Conservation (phyloP, 2,888 invertebrate genomes). For the Scelioninae gen. 1 region DNA sequence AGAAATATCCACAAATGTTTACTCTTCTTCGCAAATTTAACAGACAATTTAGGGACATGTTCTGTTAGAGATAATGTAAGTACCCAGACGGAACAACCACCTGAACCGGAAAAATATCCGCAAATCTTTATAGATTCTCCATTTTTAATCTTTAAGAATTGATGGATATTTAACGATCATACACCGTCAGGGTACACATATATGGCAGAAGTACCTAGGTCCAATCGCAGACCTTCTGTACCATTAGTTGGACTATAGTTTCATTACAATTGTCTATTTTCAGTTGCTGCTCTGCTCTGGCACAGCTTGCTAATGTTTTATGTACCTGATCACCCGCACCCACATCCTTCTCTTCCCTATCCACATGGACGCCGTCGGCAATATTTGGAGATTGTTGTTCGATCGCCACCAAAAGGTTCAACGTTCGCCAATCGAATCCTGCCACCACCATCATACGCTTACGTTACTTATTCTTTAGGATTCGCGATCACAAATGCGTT, state of each 20-base stretch:
- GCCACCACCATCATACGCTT: conserved; percentile 81
- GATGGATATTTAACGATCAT: too few relatives aligned
- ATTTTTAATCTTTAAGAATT: too few relatives aligned
- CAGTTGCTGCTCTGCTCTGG: conserved; percentile 80
- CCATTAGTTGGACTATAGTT: conserved; percentile 47
- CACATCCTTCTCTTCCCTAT: conserved; percentile 94
- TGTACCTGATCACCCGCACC: conserved; percentile 99
- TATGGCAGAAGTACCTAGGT: not conserved
- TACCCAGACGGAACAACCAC: too few relatives aligned
- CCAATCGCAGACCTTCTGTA: not conserved
- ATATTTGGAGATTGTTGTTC: conserved; percentile 98
- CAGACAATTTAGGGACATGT: too few relatives aligned
- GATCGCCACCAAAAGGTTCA: conserved; percentile 99
- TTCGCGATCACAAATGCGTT: conserved; percentile 30
- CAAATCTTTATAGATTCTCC: too few relatives aligned
- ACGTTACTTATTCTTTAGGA: conserved; percentile 42
- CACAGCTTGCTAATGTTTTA: conserved; percentile 82
- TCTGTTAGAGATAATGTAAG: too few relatives aligned
- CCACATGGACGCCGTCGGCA: conserved; percentile 96
- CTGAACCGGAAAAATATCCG: too few relatives aligned
- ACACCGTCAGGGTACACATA: too few relatives aligned
- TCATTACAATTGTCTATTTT: conserved; percentile 9
- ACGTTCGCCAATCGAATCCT: conserved; percentile 99
- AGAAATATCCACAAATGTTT: too few relatives aligned
- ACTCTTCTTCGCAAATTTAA: too few relatives aligned